Evolutionary conservation across 2,113 vertebrate species (phyloP), one percentile per base, ranked within the genome.

Genomic region (Sterna hirundo): DNA sequence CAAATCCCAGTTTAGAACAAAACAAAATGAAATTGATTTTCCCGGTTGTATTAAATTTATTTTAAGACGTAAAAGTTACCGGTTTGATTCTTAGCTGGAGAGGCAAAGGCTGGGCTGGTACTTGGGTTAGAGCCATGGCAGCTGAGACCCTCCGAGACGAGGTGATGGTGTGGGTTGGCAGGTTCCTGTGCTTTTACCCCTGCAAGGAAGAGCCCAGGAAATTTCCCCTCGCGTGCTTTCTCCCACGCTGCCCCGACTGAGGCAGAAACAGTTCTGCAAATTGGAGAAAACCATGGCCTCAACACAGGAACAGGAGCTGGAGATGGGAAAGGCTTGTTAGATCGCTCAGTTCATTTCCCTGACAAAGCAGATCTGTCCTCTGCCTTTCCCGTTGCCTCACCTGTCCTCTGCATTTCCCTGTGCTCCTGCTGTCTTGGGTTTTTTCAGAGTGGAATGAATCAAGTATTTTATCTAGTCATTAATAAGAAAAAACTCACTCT

Each of bases 1-100:
- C 36, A 72, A 76, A 88, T 86, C 65, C 34, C 60, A 62, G 57
- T 86, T 93, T 75, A 76, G 86, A 91, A 44, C 69, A 91, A 95
- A 94, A 68, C 47, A 88, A 93, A 88, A 86, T 55, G 16, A 81
- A 93, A 91, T 76, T 82, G n/a, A 84, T 95, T 95, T 88, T 95
- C 57, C 40, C 1, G 0, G 13, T 54, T 64, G 27, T 36, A 58
- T 94, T 86, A 91, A 68, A 84, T 92, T 78, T 89, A 29, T 86
- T 95, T 91, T 79, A 57, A 21, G 81, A 55, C 22, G 46, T 60
- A 76, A 38, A 79, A 85, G 47, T 52, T 36, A 61, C 38, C 2
- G 3, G 11, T 64, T 54, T 60, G 38, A 36, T 81, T 40, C 49
- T 61, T 34, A 64, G 69, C 42, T 60, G 58, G 8, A 51, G 32